Evolutionary conservation across 2,113 vertebrate genomes (phyloP), one percentile per base, ranked within the genome.

Genomic region (Barbus barbus): DNA sequence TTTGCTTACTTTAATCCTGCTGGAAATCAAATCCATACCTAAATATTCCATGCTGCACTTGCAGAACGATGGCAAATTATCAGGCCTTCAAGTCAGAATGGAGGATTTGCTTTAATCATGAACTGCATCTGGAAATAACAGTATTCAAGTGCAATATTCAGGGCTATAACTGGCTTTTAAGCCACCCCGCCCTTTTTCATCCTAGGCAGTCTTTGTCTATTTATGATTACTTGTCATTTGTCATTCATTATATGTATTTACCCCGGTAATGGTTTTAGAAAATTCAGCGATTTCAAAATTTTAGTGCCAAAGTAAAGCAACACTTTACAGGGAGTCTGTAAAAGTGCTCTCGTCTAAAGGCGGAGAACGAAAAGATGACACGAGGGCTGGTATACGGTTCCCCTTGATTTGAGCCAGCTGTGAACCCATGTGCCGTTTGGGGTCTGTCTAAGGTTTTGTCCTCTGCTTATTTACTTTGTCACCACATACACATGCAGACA

Each of bases 341-440:
- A 91, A 90, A 89, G 72, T 77, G 84, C 78, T 89, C 89, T 86
- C 82, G 88, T 90, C 85, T 89, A 65, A 86, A 84, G 77, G 80
- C 24, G 31, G 46, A 81, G 41, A 81, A 83, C 53, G 56, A 71
- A 63, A 86, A 86, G 85, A 89, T 82, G 83, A 88, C 90, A 90
- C 89, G 60, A 60, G 46, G 85, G 31, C 60, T 81, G 48, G 75
- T 69, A 12, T 84, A 89, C 77, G 80, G 46, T 85, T 74, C 58
- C 74, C 12, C 38, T 91, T 81, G 93, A 94, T 90, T 78, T 84
- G 89, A 93, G 91, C 88, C 92, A 92, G 85, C 85, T 93, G 92
- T 88, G 76, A 86, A 67, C 78, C 67, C 26, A 46, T 20, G 83
- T 84, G 73, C 61, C 48, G 83, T 87, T 83, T 24, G 53, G 67